phyloP scores from a whole-genome alignment of 2,113 vertebrate genomes.

The Xenopus tropicalis region UCB_Xtro_10.0 CM004447.2:47454501-47455000 shows the following conservation, averaged over 20 bases:
- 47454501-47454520: conserved; percentile 18
- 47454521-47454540: conserved; percentile 11
- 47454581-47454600: conserved; percentile 42
- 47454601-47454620: conserved; percentile 28
- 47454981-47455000: conserved; percentile 5
- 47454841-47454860: conserved; percentile 9
- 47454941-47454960: conserved; percentile 13
- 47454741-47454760: conserved; percentile 4
- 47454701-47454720: conserved; percentile 30
- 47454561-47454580: conserved; percentile 24
- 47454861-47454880: conserved; percentile 12
- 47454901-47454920: not conserved
- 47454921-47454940: not conserved
- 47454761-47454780: conserved; percentile 5
- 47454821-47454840: conserved; percentile 27
- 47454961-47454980: conserved; percentile 15
- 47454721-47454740: conserved; percentile 8
- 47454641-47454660: conserved; percentile 23
- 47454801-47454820: conserved; percentile 24
- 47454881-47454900: not conserved
- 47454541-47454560: conserved; percentile 19
- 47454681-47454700: conserved; percentile 7
- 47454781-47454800: conserved; percentile 16
- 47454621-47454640: conserved; percentile 31
- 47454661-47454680: conserved; percentile 33